These are phyloP conservation scores for Kryptopterus vitreolus DNA, from an alignment of 2,797 vertebrate genomes.

Conservation along the genomic window DNA sequence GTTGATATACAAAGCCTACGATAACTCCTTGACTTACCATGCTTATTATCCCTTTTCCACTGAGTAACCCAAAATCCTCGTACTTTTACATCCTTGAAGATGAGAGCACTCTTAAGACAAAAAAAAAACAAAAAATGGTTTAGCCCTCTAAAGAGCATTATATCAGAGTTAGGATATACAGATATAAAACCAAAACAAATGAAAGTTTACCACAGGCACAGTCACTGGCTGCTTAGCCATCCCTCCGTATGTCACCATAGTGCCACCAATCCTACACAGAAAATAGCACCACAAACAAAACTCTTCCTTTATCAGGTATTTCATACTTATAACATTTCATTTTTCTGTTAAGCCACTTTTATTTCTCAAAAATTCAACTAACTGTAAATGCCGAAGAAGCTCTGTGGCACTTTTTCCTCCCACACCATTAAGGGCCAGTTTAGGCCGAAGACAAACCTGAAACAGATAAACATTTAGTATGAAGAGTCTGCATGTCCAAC, in stretches of 20 bases:
- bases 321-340: background rate
- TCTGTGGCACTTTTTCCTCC: conserved; percentile 93
- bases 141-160: background rate
- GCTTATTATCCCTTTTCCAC: conserved; percentile 82
- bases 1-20: background rate
- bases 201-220: conserved; percentile 85
- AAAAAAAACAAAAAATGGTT: conserved; percentile 25
- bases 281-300: background rate
- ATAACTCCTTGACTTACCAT: conserved; percentile 70
- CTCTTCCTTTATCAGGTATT: background rate
- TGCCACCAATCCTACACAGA: conserved; percentile 78
- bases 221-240: conserved; percentile 93
- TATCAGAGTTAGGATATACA: background rate
- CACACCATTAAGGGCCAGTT: conserved; percentile 89
- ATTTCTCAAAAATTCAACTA: conserved; percentile 61
- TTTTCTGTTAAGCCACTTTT: background rate
- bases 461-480: conserved; percentile 10
- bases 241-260: conserved; percentile 95
- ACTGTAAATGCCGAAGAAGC: conserved; percentile 88
- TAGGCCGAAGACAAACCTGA: conserved; percentile 81
- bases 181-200: background rate
- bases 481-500: background rate
- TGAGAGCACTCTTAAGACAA: conserved; percentile 81
- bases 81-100: conserved; percentile 89
- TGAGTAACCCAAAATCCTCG: conserved; percentile 93